Evolutionary conservation across 2,797 vertebrate species (phyloP).

Genomic region (Lagocephalus sceleratus): DNA sequence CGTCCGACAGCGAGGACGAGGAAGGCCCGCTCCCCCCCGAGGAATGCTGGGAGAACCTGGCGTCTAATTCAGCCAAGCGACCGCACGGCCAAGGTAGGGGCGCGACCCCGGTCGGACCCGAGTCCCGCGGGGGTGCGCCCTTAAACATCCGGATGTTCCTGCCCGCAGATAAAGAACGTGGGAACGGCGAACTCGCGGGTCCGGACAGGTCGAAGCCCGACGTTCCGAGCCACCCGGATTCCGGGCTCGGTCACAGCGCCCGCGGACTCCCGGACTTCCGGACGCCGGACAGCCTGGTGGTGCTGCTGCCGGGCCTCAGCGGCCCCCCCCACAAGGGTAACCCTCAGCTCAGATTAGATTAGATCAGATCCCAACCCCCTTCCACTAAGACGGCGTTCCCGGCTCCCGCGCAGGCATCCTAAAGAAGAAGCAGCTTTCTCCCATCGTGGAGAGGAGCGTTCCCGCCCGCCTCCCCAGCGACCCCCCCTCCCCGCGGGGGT

Average conservation of each 20-base stretch:
- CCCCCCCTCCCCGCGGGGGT: constrained; percentile 77
- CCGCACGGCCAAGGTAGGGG: constrained; percentile 74
- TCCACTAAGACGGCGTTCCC: neutral
- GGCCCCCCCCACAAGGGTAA: constrained; percentile 84
- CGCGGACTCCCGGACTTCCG: constrained; percentile 50
- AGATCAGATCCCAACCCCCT: neutral
- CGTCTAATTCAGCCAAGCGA: constrained; percentile 73
- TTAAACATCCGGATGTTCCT: constrained; percentile 64
- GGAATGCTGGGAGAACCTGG: constrained; percentile 86
- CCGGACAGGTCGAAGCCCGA: constrained; percentile 62
- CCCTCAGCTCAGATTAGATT: neutral
- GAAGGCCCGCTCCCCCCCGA: constrained; percentile 78
- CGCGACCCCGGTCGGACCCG: too few species aligned
- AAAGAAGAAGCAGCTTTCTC: constrained; percentile 89
- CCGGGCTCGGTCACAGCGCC: constrained; percentile 13
- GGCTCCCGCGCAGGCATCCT: constrained; percentile 82
- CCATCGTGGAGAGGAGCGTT: constrained; percentile 84
- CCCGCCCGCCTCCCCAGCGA: constrained; percentile 78
- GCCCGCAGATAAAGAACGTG: constrained; percentile 57
- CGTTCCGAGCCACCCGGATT: constrained; percentile 34
- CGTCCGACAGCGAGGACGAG: constrained; percentile 91
- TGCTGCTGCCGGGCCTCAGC: constrained; percentile 69
- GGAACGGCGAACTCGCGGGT: constrained; percentile 55
- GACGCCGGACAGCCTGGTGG: constrained; percentile 46
- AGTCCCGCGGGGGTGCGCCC: too few species aligned